Percentiles rank a stretch among this genome's conserved stretches.
phyloP scores from a whole-genome alignment of 2,888 invertebrate genomes.

The Drosophila suboccidentalis region DNA sequence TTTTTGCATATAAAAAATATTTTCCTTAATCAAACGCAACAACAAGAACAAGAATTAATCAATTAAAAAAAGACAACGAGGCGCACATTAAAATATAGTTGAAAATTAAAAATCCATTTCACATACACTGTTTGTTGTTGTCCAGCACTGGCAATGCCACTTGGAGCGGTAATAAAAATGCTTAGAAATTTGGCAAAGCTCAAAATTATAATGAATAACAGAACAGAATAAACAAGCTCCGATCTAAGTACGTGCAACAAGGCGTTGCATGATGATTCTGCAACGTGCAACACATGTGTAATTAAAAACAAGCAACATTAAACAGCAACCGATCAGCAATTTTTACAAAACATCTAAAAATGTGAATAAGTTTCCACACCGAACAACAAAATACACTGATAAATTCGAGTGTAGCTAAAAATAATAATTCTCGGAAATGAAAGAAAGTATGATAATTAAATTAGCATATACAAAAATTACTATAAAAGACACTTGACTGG shows the following conservation, averaged over 20 bases:
- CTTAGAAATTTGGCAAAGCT: conserved; percentile 17
- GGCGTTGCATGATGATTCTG: conserved; percentile 29
- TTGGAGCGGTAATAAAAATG: conserved; percentile 38
- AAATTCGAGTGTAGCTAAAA: background rate
- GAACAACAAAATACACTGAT: conserved; percentile 4
- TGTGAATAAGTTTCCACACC: background rate
- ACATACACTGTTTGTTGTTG: conserved; percentile 31
- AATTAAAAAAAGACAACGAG: conserved; percentile 64
- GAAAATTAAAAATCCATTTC: conserved; percentile 79
- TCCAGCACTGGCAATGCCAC: conserved; percentile 25
- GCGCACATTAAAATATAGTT: conserved; percentile 75
- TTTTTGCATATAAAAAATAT: conserved; percentile 73
- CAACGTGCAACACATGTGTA: conserved; percentile 64
- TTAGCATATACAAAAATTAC: background rate
- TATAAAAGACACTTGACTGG: background rate
- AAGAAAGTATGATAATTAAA: conserved; percentile 1
- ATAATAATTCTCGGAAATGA: background rate
- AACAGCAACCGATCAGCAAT: conserved; percentile 61
- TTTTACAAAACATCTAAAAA: conserved; percentile 50
- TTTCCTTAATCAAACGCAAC: conserved; percentile 75
- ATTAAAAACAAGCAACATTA: conserved; percentile 65
- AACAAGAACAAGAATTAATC: conserved; percentile 71
- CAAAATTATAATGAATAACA: conserved; percentile 46
- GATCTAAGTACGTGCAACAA: conserved; percentile 29
- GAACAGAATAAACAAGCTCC: conserved; percentile 11